Conservation (phyloP, 2,888 invertebrate genomes). For the Trissoscelio sp. region DNA sequence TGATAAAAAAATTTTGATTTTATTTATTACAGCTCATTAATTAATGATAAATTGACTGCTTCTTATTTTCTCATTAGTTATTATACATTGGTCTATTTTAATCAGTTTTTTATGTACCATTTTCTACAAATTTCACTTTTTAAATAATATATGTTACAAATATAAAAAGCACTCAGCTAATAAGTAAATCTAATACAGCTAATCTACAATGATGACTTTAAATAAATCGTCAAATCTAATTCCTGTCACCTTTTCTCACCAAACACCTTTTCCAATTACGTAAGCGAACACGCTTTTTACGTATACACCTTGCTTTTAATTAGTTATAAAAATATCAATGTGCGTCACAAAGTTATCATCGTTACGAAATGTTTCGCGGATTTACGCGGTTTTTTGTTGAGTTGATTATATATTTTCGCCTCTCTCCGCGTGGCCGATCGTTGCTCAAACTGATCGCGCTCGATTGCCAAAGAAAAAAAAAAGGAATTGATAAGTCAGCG, state of each 20-base stretch:
- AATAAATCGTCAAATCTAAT: background rate
- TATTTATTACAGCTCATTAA: too few species aligned
- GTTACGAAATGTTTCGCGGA: slow-evolving; percentile 66
- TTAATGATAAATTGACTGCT: too few species aligned
- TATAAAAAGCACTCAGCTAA: too few species aligned
- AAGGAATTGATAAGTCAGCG: slow-evolving; percentile 75
- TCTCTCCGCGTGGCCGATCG: slow-evolving; percentile 55
- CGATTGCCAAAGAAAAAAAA: slow-evolving; percentile 66
- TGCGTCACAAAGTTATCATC: slow-evolving; percentile 68
- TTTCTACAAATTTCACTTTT: too few species aligned
- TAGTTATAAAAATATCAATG: slow-evolving; percentile 60
- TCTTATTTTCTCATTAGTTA: too few species aligned
- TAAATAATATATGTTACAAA: too few species aligned
- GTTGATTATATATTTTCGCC: slow-evolving; percentile 66
- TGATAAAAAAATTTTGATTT: too few species aligned
- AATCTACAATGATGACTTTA: too few species aligned
- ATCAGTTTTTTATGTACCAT: too few species aligned
- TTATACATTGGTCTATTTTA: too few species aligned
- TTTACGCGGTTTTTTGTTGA: slow-evolving; percentile 66
- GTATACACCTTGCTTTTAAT: slow-evolving; percentile 40
- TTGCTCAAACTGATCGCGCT: slow-evolving; percentile 67
- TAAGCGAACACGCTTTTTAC: slow-evolving; percentile 20
- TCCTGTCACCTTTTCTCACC: background rate
- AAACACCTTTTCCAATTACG: slow-evolving; percentile 34
- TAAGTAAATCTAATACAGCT: too few species aligned